phyloP scores from a whole-genome alignment of 2,888 invertebrate species.

The Cenopis cana region DNA sequence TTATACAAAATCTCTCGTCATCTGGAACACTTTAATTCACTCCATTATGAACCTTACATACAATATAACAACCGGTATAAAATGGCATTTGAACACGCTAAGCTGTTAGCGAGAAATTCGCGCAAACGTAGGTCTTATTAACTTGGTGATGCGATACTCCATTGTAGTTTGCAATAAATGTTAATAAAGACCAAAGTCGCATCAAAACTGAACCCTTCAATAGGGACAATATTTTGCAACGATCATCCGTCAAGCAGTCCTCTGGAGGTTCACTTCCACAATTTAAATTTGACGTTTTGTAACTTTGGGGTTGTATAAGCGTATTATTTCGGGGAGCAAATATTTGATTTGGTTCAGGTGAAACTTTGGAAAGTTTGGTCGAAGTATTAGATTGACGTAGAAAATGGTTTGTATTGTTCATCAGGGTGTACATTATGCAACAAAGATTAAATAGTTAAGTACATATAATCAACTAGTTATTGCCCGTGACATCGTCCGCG shows the following conservation, averaged over 20 bases:
- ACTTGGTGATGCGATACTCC: slow-evolving; percentile 12
- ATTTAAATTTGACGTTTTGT: slow-evolving; percentile 55
- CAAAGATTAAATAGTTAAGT: no score
- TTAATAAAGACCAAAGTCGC: slow-evolving; percentile 47
- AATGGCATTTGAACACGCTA: neutral
- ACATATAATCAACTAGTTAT: no score
- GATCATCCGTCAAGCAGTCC: slow-evolving; percentile 54
- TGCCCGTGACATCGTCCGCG: no score
- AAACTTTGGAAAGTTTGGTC: slow-evolving; percentile 11
- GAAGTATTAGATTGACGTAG: slow-evolving; percentile 17
- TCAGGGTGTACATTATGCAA: neutral
- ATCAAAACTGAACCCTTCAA: slow-evolving; percentile 46
- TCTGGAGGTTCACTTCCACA: slow-evolving; percentile 56
- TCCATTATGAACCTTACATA: slow-evolving; percentile 32
- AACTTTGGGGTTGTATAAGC: slow-evolving; percentile 24
- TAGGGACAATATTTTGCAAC: slow-evolving; percentile 54
- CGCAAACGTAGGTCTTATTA: slow-evolving; percentile 8
- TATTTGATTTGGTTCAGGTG: slow-evolving; percentile 29
- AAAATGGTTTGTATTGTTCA: slow-evolving; percentile 6
- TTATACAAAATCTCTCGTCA: slow-evolving; percentile 45
- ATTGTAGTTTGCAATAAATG: slow-evolving; percentile 44
- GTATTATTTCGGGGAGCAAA: slow-evolving; percentile 25
- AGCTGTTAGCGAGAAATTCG: neutral
- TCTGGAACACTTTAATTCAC: slow-evolving; percentile 44
- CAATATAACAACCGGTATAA: slow-evolving; percentile 15